These are phyloP conservation scores for Corvus cornix DNA, from an alignment of 2,113 vertebrate genomes.

Conservation along the genomic window DNA sequence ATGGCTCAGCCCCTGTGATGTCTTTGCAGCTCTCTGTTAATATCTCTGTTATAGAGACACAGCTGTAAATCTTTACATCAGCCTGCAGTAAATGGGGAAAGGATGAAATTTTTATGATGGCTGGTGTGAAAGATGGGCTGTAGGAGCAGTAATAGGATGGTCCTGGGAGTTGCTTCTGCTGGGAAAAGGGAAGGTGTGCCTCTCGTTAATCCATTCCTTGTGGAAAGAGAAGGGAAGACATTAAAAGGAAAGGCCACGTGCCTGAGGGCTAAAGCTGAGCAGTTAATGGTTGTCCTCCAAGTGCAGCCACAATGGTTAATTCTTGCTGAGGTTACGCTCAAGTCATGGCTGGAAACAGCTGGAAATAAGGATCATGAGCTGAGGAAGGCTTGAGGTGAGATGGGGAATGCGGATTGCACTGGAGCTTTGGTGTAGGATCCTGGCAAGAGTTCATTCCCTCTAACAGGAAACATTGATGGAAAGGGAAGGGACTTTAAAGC, in stretches of 20 bases:
- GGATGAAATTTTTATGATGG: not conserved
- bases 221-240: not conserved
- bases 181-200: not conserved
- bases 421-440: not conserved
- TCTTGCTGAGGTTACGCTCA: not conserved
- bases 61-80: not conserved
- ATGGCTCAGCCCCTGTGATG: not conserved
- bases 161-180: not conserved
- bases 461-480: accelerated
- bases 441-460: not conserved
- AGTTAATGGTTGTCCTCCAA: not conserved
- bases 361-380: not conserved
- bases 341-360: not conserved
- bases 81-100: not conserved
- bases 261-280: not conserved
- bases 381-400: not conserved
- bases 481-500: not conserved
- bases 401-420: no score
- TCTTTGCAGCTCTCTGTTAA: not conserved
- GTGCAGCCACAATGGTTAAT: not conserved
- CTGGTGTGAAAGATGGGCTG: not conserved
- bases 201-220: not conserved
- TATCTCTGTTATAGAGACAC: not conserved
- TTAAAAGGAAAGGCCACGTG: not conserved
- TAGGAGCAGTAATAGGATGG: not conserved